Percentiles rank a stretch among this genome's conserved stretches.
phyloP scores from a whole-genome alignment of 2,797 vertebrate species.

The Allochrocebus solatus region DNA sequence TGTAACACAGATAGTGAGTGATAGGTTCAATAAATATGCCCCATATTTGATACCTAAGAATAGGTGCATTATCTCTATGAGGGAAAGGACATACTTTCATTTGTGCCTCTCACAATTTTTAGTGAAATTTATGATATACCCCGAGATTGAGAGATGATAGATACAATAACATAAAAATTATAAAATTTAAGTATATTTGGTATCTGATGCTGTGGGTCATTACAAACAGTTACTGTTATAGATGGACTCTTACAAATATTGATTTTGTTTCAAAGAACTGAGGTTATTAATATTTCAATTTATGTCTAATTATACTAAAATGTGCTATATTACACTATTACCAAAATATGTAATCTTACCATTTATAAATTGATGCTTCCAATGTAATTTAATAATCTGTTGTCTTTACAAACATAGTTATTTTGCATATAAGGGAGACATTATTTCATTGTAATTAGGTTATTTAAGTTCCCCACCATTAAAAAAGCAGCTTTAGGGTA shows the following conservation, averaged over 20 bases:
- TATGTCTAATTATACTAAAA: slow-evolving; percentile 27
- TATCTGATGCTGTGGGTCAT: background rate
- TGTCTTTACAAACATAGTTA: slow-evolving; percentile 62
- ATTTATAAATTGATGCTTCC: slow-evolving; percentile 50
- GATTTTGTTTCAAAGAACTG: slow-evolving; percentile 26
- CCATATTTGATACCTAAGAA: background rate
- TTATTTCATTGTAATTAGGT: slow-evolving; percentile 67
- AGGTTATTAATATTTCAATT: slow-evolving; percentile 59
- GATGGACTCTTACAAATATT: background rate
- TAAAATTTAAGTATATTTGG: background rate
- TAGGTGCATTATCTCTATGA: background rate
- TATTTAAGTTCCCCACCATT: slow-evolving; percentile 56
- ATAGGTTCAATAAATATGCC: background rate
- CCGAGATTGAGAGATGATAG: background rate
- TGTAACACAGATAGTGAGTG: background rate
- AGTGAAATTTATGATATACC: background rate
- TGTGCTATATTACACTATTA: slow-evolving; percentile 9
- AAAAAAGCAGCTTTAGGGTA: slow-evolving; percentile 48
- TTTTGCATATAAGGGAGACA: slow-evolving; percentile 53
- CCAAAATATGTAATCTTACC: slow-evolving; percentile 22
- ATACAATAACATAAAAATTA: background rate
- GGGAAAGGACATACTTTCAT: background rate
- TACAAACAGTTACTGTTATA: background rate
- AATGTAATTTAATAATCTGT: slow-evolving; percentile 38
- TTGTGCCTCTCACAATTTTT: background rate